Percentiles rank a stretch among this genome's conserved stretches.
Conservation (phyloP, 2,797 vertebrate genomes). For the Aeoliscus strigatus region DNA sequence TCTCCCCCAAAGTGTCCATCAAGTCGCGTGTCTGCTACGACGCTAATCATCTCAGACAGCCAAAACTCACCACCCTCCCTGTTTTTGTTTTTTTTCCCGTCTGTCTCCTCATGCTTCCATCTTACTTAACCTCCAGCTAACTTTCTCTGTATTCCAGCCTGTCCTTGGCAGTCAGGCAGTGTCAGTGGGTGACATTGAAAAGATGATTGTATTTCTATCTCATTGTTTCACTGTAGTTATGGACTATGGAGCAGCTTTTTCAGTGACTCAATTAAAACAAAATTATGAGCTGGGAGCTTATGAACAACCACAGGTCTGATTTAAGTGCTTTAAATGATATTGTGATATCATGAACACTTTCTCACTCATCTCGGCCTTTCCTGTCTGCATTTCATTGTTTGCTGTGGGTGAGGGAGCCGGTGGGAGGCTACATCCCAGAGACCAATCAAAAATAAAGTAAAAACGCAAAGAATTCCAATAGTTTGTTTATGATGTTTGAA, state of each 20-base stretch:
- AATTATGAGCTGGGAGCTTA: conserved; percentile 30
- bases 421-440: conserved; percentile 13
- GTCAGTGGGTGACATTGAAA: conserved; percentile 38
- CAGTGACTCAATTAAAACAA: conserved; percentile 42
- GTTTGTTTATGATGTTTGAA: too few relatives aligned
- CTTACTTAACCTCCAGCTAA: conserved; percentile 46
- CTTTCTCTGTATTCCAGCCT: conserved; percentile 32
- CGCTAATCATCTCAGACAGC: conserved; percentile 54
- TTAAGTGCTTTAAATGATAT: too few relatives aligned
- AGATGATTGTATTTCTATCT: conserved; percentile 40
- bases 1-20: conserved; percentile 50
- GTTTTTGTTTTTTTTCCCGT: conserved; percentile 17
- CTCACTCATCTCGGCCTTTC: too few relatives aligned
- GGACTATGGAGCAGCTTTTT: conserved; percentile 25
- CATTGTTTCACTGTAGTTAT: conserved; percentile 22
- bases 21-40: conserved; percentile 36
- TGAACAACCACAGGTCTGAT: conserved; percentile 34
- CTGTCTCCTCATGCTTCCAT: conserved; percentile 46
- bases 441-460: conserved; percentile 19
- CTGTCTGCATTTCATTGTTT: too few relatives aligned
- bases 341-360: too few relatives aligned
- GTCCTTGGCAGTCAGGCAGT: conserved; percentile 30
- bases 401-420: conserved; percentile 2
- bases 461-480: conserved; percentile 20
- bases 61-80: conserved; percentile 24